Conservation (phyloP, 2,888 invertebrate genomes). For the Pseudoips prasinana region DNA sequence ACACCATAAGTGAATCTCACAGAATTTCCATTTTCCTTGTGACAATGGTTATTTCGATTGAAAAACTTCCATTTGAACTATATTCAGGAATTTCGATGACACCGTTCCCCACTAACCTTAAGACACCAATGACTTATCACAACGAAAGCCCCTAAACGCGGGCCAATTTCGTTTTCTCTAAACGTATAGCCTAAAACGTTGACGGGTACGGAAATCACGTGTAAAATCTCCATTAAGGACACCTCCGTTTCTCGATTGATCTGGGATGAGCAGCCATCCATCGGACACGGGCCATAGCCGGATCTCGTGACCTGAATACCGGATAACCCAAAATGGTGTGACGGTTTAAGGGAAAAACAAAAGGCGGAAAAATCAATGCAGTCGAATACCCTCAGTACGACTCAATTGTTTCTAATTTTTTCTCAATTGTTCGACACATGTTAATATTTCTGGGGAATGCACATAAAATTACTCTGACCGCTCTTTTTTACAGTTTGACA, state of each 20-base stretch:
- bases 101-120: too few species aligned
- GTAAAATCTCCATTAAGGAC: slow-evolving; percentile 78
- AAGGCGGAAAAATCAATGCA: not conserved
- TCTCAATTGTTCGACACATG: not conserved
- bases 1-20: too few species aligned
- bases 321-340: slow-evolving; percentile 45
- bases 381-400: too few species aligned
- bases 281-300: slow-evolving; percentile 68
- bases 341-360: slow-evolving; percentile 15
- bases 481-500: not conserved
- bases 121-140: too few species aligned
- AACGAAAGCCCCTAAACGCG: too few species aligned
- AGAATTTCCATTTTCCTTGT: too few species aligned
- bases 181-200: slow-evolving; percentile 51
- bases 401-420: not conserved
- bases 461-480: not conserved
- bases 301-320: slow-evolving; percentile 71
- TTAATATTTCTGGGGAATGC: not conserved
- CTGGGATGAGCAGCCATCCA: slow-evolving; percentile 72
- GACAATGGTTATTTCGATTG: too few species aligned
- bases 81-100: too few species aligned
- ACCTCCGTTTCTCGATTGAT: slow-evolving; percentile 64
- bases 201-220: slow-evolving; percentile 68
- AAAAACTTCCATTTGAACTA: too few species aligned
- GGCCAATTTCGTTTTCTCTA: slow-evolving; percentile 38